These are phyloP conservation scores for Macrochelys suwanniensis DNA, from an alignment of 2,797 vertebrate species.

Conservation along the genomic window DNA sequence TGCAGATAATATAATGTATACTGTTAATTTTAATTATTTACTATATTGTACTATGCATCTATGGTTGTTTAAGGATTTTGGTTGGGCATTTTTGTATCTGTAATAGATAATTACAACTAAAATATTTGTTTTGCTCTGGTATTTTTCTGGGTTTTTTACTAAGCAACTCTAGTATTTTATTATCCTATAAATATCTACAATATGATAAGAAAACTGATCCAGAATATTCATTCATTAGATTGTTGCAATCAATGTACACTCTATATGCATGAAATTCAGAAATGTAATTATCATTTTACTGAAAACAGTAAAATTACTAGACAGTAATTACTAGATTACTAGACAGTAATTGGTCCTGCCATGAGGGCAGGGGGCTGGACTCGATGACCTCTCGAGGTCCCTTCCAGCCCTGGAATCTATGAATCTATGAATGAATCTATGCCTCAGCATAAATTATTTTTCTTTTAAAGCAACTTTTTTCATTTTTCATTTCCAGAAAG, in stretches of 20 bases:
- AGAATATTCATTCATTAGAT: neutral
- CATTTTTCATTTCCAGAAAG: neutral
- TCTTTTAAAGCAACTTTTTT: neutral
- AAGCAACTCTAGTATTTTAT: no score
- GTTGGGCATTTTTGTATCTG: neutral
- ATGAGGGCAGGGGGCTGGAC: no score
- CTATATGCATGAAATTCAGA: neutral
- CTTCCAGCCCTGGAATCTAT: no score
- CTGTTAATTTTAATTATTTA: neutral
- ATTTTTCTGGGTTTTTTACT: neutral
- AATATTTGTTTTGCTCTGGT: neutral
- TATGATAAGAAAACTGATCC: neutral
- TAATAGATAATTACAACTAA: neutral
- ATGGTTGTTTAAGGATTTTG: neutral
- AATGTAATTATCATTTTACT: neutral
- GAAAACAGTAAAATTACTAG: neutral
- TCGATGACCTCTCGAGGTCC: no score
- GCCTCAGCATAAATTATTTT: neutral
- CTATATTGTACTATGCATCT: neutral
- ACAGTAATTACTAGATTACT: no score
- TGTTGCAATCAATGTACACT: neutral
- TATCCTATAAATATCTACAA: neutral
- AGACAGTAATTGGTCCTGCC: no score
- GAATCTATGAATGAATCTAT: no score
- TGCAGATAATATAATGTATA: neutral